Evolutionary conservation across 2,888 invertebrate genomes (phyloP), one percentile per base, ranked within the genome.

Genomic region (Serripes groenlandicus): DNA sequence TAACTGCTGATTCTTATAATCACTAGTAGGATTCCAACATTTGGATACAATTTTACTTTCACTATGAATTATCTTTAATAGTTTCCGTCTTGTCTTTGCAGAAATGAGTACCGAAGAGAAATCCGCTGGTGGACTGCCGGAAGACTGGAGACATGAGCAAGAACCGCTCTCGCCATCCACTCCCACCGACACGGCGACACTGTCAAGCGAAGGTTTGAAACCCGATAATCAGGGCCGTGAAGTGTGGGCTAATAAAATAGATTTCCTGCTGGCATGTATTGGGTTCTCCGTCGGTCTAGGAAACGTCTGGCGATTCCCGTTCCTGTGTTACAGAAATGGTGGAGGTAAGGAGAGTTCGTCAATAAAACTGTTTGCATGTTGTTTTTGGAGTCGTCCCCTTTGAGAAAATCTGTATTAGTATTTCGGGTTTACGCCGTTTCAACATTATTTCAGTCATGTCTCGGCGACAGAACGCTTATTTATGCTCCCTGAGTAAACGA

Each of bases 161-260:
- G 84, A 85, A 56, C 75, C 78, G 3, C 70, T 74, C 75, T 64
- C 77, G 5, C 80, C 77, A 23, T 78, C 81, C 2, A 86, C 82
- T 18, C 79, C 79, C 1, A 81, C 77, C n/a, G 85, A 78, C 71
- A 85, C 87, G 18, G 87, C 82, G 26, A 89, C 86, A 4, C 60
- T 85, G 23, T 86, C 86, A 0, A 87, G 85, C 34, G 87, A 82
- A 68, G 75, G 77, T 3, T 54, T 86, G 32, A 86, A 86, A 70
- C 80, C 84, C n/a, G 89, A 89, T 58, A 62, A 90, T 18, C 83
- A 88, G 70, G 82, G 84, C 34, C 80, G 91, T 30, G 92, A 92
- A 78, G 87, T 89, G 26, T 92, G 92, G 92, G 35, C 88, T 2
- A 81, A 81, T 23, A 92, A 92, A 58, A 85, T 92, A 32, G 92